Conservation (phyloP, 2,113 vertebrate genomes). For the crab-eating macaque (Macaca fascicularis) region T2T-MFA8v1.1 NC_088376.1:190287001-190287500, state of each 20-base stretch:
- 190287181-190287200: not conserved
- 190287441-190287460: not conserved
- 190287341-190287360: not conserved
- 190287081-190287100: not conserved
- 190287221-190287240: not conserved
- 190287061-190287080: not conserved
- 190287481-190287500: not conserved
- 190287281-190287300: not conserved
- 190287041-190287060: not conserved
- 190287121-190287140: not conserved
- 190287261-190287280: not conserved
- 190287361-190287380: not conserved
- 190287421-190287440: not conserved
- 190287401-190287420: not conserved
- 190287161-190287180: conserved; percentile 4
- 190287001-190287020: not conserved
- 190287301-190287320: not conserved
- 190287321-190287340: not conserved
- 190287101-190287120: not conserved
- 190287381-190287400: not conserved
- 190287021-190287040: not conserved
- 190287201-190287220: not conserved
- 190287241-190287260: not conserved
- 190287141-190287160: conserved; percentile 25
- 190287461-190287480: not conserved